These are phyloP conservation scores for Chaenogobius annularis DNA, from an alignment of 2,113 vertebrate genomes.

Conservation along the genomic window DNA sequence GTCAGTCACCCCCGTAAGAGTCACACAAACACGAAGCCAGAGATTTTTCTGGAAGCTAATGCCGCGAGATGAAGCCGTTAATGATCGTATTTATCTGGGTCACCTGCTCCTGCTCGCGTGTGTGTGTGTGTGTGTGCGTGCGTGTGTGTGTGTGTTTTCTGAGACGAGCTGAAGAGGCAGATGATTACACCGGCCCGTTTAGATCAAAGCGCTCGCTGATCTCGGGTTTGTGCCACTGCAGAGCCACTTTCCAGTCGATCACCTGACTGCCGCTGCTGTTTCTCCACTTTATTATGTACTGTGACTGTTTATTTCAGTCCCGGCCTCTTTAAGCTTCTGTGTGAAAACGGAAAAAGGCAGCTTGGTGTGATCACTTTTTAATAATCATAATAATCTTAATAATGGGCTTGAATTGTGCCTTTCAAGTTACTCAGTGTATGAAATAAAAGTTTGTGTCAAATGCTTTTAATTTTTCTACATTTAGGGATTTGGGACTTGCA, in stretches of 20 bases:
- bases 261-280: slow-evolving; percentile 24
- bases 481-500: no score
- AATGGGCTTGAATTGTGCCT: no score
- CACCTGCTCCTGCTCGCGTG: slow-evolving; percentile 15
- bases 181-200: slow-evolving; percentile 60
- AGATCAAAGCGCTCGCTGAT: slow-evolving; percentile 48
- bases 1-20: slow-evolving; percentile 2
- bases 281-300: slow-evolving; percentile 51
- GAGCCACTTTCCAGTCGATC: slow-evolving; percentile 32
- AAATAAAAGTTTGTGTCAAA: no score
- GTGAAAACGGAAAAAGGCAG: background rate
- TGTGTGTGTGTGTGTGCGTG: slow-evolving; percentile 60
- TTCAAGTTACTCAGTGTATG: no score
- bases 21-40: slow-evolving; percentile 12
- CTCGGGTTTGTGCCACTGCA: slow-evolving; percentile 21
- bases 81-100: slow-evolving; percentile 39
- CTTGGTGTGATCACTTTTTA: background rate
- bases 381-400: background rate
- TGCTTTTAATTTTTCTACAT: no score
- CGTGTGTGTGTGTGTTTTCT: slow-evolving; percentile 49
- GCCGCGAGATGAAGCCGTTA: slow-evolving; percentile 15
- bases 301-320: slow-evolving; percentile 41
- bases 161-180: slow-evolving; percentile 48
- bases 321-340: slow-evolving; percentile 39
- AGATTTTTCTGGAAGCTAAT: background rate